Evolutionary conservation across 2,113 vertebrate genomes (phyloP).

Genomic region (Albula glossodonta): DNA sequence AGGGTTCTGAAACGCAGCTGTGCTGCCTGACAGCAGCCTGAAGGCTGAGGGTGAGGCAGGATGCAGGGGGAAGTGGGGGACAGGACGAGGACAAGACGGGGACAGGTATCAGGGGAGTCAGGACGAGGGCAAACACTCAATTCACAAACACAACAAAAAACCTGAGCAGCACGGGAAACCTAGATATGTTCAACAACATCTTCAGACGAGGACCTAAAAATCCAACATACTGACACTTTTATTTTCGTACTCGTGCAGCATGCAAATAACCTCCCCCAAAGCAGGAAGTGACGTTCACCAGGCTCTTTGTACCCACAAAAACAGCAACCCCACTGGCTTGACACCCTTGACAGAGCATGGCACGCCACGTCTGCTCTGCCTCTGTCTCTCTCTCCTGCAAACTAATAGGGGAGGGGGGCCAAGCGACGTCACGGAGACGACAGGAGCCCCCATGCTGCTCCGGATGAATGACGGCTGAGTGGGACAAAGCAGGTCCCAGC

Average conservation of each 20-base stretch:
- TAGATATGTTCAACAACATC: not conserved
- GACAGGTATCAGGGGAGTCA: not conserved
- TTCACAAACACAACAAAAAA: slow-evolving; percentile 7
- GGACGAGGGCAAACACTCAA: not conserved
- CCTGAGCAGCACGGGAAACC: not conserved
- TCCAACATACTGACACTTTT: not conserved
- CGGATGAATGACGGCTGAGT: slow-evolving; percentile 45
- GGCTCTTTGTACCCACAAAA: not conserved
- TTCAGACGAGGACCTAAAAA: not conserved
- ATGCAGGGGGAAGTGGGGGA: slow-evolving; percentile 35
- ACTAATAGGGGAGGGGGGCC: not conserved
- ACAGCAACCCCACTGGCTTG: not conserved
- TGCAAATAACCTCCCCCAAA: not conserved
- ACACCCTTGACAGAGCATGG: not conserved
- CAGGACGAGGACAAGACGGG: not conserved
- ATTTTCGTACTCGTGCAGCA: not conserved
- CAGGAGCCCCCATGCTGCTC: not conserved
- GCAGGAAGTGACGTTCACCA: not conserved
- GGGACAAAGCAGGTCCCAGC: slow-evolving; percentile 35
- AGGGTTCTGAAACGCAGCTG: not conserved
- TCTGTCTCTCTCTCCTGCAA: not conserved
- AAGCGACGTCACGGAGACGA: not conserved
- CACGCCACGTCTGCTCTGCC: not conserved
- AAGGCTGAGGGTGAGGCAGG: slow-evolving; percentile 21
- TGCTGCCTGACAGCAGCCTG: slow-evolving; percentile 14